These are phyloP conservation scores for Xanthorhoe designata DNA, from an alignment of 2,888 invertebrate genomes.

Conservation along the genomic window DNA sequence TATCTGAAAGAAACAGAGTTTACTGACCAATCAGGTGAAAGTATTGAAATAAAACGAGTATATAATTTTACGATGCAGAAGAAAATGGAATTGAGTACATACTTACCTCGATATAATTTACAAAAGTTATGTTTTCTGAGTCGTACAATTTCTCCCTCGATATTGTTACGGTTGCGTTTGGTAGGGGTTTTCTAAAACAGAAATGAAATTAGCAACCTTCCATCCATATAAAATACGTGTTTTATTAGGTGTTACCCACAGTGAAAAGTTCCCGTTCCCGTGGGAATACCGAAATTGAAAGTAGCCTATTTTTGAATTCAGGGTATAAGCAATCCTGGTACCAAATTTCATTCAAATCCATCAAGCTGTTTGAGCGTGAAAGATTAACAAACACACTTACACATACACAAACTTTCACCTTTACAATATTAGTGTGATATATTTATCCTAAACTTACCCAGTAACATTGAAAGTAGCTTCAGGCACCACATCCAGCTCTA, in stretches of 20 bases:
- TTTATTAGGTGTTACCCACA: no score
- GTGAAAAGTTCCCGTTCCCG: no score
- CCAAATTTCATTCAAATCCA: no score
- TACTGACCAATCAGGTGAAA: not conserved
- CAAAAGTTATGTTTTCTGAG: constrained; percentile 57
- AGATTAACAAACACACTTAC: no score
- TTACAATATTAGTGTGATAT: no score
- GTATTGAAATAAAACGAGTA: not conserved
- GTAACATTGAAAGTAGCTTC: constrained; percentile 60
- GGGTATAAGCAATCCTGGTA: no score
- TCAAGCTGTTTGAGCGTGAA: no score
- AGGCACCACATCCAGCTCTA: constrained; percentile 57
- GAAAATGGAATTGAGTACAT: constrained; percentile 1
- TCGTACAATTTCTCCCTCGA: constrained; percentile 62
- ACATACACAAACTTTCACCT: no score
- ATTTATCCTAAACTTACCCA: constrained; percentile 73
- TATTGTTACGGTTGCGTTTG: constrained; percentile 65
- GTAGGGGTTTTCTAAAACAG: constrained; percentile 65
- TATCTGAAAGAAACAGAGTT: constrained; percentile 56
- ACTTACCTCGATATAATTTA: constrained; percentile 71
- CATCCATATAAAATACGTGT: no score
- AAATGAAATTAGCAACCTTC: not conserved
- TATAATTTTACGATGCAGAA: not conserved
- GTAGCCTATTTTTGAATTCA: no score
- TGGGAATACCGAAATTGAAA: no score